Conservation (phyloP, 2,888 invertebrate species). For the Reticulitermes lucifugus region DNA sequence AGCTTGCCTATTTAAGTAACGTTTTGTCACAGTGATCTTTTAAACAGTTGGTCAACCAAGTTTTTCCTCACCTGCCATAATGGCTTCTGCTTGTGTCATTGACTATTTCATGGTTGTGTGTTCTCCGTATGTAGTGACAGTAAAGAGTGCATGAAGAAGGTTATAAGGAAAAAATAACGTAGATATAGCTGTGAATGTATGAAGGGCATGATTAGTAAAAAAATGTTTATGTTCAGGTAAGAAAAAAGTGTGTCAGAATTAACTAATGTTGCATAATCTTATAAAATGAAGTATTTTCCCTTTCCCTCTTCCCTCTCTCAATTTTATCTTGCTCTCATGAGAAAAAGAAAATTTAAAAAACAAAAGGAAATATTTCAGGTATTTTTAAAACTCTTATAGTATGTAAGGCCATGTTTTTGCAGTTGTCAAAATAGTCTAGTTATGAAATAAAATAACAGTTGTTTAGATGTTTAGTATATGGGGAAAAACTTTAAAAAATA, state of each 20-base stretch:
- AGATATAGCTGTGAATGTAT: conserved; percentile 9
- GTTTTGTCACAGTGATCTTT: background rate
- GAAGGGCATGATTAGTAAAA: conserved; percentile 10
- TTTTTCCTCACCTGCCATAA: background rate
- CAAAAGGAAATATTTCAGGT: conserved; percentile 49
- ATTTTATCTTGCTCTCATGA: conserved; percentile 27
- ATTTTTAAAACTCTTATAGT: conserved; percentile 51
- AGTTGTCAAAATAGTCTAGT: conserved; percentile 31
- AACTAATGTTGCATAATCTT: conserved; percentile 27
- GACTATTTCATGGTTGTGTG: conserved; percentile 15
- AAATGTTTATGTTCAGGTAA: conserved; percentile 23
- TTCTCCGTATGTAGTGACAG: background rate
- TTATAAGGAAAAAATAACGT: background rate
- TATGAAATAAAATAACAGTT: conserved; percentile 34
- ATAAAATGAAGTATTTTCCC: conserved; percentile 35
- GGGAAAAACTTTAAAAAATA: background rate
- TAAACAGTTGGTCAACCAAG: conserved; percentile 7
- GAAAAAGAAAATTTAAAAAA: conserved; percentile 2
- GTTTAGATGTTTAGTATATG: conserved; percentile 38
- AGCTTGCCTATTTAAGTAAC: background rate
- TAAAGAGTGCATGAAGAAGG: background rate
- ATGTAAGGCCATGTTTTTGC: conserved; percentile 30
- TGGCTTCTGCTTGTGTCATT: conserved; percentile 5
- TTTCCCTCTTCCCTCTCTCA: background rate
- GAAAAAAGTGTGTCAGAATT: conserved; percentile 14